Percentiles rank a stretch among this genome's conserved stretches.
phyloP scores from a whole-genome alignment of 2,113 vertebrate species.

The Paramisgurnus dabryanus region DNA sequence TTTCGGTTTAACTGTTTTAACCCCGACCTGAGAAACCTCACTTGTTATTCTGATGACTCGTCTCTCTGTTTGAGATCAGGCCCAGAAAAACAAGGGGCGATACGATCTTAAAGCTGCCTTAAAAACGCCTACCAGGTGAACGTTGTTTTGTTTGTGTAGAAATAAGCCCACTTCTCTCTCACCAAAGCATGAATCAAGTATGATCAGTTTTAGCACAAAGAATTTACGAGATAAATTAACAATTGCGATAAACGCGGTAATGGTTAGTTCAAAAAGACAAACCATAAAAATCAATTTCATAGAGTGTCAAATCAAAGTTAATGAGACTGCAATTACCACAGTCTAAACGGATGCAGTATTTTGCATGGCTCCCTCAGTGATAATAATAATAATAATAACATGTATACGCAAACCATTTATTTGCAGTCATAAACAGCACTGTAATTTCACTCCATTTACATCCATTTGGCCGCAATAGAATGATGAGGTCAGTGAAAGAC shows the following conservation, averaged over 20 bases:
- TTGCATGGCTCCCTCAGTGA: not conserved
- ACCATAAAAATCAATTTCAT: too few relatives aligned
- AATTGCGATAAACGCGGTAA: too few relatives aligned
- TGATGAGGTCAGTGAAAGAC: slow-evolving; percentile 35
- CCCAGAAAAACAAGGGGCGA: slow-evolving; percentile 65
- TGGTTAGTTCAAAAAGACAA: too few relatives aligned
- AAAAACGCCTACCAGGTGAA: slow-evolving; percentile 61
- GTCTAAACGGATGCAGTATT: not conserved
- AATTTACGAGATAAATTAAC: not conserved
- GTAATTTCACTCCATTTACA: slow-evolving; percentile 28
- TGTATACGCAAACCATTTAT: not conserved
- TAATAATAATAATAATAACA: not conserved
- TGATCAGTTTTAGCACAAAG: not conserved
- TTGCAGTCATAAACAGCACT: not conserved
- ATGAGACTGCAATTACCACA: not conserved
- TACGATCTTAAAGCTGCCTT: slow-evolving; percentile 46
- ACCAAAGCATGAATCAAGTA: not conserved
- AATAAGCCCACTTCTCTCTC: not conserved
- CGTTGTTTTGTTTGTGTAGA: not conserved
- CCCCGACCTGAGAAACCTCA: slow-evolving; percentile 58
- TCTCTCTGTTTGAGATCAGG: slow-evolving; percentile 52
- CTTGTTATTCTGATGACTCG: slow-evolving; percentile 45
- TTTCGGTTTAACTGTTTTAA: slow-evolving; percentile 67
- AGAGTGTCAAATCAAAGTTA: not conserved
- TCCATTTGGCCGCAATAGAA: not conserved